A percentile compares a stretch with the other conserved stretches of the same genome.
phyloP scores from a whole-genome alignment of 2,888 invertebrate genomes.

The Acronicta psi region DNA sequence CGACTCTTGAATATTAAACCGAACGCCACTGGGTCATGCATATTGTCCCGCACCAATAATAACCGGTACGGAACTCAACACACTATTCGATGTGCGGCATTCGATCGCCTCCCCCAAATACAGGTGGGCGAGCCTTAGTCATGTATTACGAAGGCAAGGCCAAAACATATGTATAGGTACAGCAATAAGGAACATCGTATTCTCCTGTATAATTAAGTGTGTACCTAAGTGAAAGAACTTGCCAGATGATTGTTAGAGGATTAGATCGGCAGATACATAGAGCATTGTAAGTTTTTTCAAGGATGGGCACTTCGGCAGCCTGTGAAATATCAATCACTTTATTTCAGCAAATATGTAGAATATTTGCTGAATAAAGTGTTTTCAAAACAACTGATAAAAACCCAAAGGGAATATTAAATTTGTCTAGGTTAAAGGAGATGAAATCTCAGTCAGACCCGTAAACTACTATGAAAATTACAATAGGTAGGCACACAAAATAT shows the following conservation, averaged over 20 bases:
- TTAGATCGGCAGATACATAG: too few species aligned
- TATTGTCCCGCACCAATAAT: conserved; percentile 77
- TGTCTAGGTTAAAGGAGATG: not conserved
- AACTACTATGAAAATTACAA: not conserved
- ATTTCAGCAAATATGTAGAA: too few species aligned
- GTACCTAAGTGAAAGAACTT: too few species aligned
- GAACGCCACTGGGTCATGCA: conserved; percentile 82
- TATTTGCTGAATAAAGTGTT: too few species aligned
- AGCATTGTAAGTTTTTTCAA: too few species aligned
- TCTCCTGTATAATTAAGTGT: not conserved
- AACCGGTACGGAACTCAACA: conserved; percentile 68
- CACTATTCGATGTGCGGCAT: conserved; percentile 65
- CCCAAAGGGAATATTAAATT: too few species aligned
- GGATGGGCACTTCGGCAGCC: too few species aligned
- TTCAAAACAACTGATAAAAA: too few species aligned
- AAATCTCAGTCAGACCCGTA: not conserved
- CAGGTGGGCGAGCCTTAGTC: conserved; percentile 29
- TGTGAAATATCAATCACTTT: too few species aligned
- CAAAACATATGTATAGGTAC: conserved; percentile 4
- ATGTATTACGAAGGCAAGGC: conserved; percentile 11
- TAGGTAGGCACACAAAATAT: not conserved
- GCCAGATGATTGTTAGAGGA: too few species aligned
- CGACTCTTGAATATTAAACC: conserved; percentile 86
- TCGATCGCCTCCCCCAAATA: conserved; percentile 27
- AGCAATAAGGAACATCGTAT: conserved; percentile 9